Evolutionary conservation across 2,797 vertebrate genomes (phyloP), one percentile per base, ranked within the genome.

Genomic region (Micromesistius poutassou): DNA sequence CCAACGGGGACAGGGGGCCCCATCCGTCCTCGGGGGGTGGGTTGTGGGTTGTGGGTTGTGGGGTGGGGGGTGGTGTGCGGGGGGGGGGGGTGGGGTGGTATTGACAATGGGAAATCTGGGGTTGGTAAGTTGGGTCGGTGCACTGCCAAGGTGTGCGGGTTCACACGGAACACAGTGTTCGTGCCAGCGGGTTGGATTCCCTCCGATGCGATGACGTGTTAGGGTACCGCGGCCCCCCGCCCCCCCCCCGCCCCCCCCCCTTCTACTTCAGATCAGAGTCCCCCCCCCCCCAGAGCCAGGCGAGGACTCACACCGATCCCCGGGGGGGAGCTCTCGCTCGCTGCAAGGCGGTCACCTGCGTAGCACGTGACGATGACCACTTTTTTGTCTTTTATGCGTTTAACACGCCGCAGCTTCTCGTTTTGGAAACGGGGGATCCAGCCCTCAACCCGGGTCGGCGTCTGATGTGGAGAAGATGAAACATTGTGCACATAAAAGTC

Each of bases 171-270:
- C 83, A 81, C 72, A 1, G 72, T 30, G 78, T 90, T 80, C 87
- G 84, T 91, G 90, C 91, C 91, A 92, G 82, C 82, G 87, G 89
- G 86, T 78, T 86, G 87, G 90, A 91, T 91, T 92, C 91, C 81
- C 86, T 82, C 81, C 71, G 80, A 77, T 83, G 80, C 78, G 87
- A 86, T 90, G 91, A 91, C 74, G 80, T 90, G 89, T n/a, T n/a
- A 90, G 78, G 87, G 89, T 89, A 81, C 87, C 82, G 81, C 78
- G 85, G 85, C 85, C 82, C 40, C 74, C 80, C n/a, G n/a, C n/a
- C n/a, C n/a, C n/a, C n/a, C n/a, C n/a, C n/a, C n/a, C n/a, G n/a
- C n/a, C n/a, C n/a, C n/a, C n/a, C n/a, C n/a, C n/a, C n/a, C n/a
- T n/a, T n/a, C n/a, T 79, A 85, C 73, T 82, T 76, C 8, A 70